These are phyloP conservation scores for Zoanthus sansibaricus DNA, from an alignment of 92 coral and sea anemone genomes.

Conservation along the genomic window DNA sequence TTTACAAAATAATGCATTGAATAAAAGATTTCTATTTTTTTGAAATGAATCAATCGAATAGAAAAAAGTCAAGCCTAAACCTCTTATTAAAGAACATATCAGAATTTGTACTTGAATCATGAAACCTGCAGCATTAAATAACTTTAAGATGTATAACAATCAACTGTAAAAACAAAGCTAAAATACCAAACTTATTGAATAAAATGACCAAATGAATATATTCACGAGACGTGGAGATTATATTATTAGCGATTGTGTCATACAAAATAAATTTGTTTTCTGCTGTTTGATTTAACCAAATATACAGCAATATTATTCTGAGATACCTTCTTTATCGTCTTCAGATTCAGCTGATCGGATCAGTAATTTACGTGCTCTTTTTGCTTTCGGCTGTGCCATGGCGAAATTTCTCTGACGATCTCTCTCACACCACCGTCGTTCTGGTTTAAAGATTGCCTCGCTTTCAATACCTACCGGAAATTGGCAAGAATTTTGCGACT, in stretches of 20 bases:
- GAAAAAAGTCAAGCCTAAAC: not conserved
- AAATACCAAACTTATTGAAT: not conserved
- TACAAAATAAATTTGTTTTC: not conserved
- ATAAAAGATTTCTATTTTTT: not conserved
- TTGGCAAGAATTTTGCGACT: not conserved
- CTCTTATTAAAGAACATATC: not conserved
- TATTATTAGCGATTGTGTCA: not conserved
- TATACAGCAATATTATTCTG: not conserved
- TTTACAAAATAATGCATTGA: not conserved
- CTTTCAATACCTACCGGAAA: constrained; percentile 36
- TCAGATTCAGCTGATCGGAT: not conserved
- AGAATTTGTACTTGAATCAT: not conserved
- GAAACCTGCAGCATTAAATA: not conserved
- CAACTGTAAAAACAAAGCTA: not conserved
- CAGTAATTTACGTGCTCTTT: constrained; percentile 18
- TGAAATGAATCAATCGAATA: not conserved
- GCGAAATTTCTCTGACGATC: not conserved
- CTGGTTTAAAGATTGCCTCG: constrained; percentile 26
- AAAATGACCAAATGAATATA: not conserved
- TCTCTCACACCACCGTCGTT: not conserved
- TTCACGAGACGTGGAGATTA: not conserved
- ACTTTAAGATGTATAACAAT: not conserved
- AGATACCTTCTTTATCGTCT: constrained; percentile 34
- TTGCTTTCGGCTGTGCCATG: constrained; percentile 28
- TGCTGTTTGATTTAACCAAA: not conserved